phyloP scores from a whole-genome alignment of 2,888 invertebrate species.

The Clivina fossor region DNA sequence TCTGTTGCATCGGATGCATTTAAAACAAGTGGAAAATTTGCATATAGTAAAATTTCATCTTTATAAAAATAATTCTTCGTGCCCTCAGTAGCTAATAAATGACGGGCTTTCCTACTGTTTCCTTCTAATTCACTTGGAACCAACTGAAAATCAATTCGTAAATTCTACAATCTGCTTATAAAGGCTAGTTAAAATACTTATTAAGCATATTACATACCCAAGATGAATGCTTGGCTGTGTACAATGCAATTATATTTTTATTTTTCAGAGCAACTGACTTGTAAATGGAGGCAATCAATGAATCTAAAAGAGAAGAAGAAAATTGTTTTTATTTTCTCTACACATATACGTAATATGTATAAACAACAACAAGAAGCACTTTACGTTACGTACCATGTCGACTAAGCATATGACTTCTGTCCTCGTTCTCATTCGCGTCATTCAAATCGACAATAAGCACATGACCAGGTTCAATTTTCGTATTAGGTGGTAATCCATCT shows the following conservation, averaged over 20 bases:
- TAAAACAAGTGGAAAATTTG: slow-evolving; percentile 7
- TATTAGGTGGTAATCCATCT: slow-evolving; percentile 40
- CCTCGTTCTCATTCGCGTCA: slow-evolving; percentile 60
- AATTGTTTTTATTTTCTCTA: too few relatives aligned
- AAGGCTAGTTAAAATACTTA: slow-evolving; percentile 13
- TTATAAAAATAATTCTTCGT: slow-evolving; percentile 9
- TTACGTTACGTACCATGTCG: slow-evolving; percentile 61
- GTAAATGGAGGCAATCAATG: slow-evolving; percentile 59
- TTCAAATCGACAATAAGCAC: slow-evolving; percentile 61
- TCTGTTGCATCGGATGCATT: slow-evolving; percentile 13
- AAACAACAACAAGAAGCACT: not conserved
- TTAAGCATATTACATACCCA: slow-evolving; percentile 52
- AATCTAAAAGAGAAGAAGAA: slow-evolving; percentile 48
- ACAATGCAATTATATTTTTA: slow-evolving; percentile 58
- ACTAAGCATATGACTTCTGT: slow-evolving; percentile 58
- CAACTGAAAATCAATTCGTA: too few relatives aligned
- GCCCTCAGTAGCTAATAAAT: slow-evolving; percentile 39
- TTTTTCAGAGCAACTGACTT: slow-evolving; percentile 54
- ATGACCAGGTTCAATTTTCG: slow-evolving; percentile 53
- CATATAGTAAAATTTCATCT: slow-evolving; percentile 24
- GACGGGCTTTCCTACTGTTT: slow-evolving; percentile 43
- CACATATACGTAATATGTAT: too few relatives aligned
- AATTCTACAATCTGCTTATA: slow-evolving; percentile 11
- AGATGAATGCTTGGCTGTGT: slow-evolving; percentile 62
- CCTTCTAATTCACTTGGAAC: slow-evolving; percentile 39